phyloP scores from a whole-genome alignment of 2,888 invertebrate genomes.

The Crossocerus cetratus region DNA sequence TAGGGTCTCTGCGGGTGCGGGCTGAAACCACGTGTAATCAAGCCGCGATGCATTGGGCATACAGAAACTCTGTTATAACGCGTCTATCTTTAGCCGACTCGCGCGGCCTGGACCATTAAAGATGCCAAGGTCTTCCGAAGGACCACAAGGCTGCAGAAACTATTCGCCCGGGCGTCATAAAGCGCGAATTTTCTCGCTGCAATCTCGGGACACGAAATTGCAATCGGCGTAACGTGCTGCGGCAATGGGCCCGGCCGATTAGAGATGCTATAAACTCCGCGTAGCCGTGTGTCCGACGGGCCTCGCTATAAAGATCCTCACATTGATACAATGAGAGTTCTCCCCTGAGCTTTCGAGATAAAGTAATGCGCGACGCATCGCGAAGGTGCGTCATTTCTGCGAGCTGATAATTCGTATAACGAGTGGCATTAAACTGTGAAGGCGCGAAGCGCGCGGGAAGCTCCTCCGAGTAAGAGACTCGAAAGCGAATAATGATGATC shows the following conservation, averaged over 20 bases:
- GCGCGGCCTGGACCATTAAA: conserved; percentile 35
- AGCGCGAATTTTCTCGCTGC: conserved; percentile 51
- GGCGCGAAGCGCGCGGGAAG: no score
- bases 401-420: no score
- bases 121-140: conserved; percentile 35
- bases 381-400: background rate
- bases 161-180: conserved; percentile 60
- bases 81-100: conserved; percentile 50
- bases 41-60: conserved; percentile 35
- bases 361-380: conserved; percentile 21
- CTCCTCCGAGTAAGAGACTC: no score
- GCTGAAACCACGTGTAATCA: conserved; percentile 47
- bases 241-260: conserved; percentile 40
- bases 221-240: conserved; percentile 46
- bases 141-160: conserved; percentile 16
- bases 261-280: conserved; percentile 44
- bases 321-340: conserved; percentile 23
- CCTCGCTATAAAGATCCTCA: conserved; percentile 44
- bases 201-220: conserved; percentile 62
- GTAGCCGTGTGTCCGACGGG: conserved; percentile 10
- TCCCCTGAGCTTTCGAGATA: conserved; percentile 5
- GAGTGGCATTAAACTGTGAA: no score
- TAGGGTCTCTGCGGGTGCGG: conserved; percentile 32
- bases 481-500: no score
- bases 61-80: conserved; percentile 43